Evolutionary conservation across 2,888 invertebrate species (phyloP).

Genomic region (Nebria salina): DNA sequence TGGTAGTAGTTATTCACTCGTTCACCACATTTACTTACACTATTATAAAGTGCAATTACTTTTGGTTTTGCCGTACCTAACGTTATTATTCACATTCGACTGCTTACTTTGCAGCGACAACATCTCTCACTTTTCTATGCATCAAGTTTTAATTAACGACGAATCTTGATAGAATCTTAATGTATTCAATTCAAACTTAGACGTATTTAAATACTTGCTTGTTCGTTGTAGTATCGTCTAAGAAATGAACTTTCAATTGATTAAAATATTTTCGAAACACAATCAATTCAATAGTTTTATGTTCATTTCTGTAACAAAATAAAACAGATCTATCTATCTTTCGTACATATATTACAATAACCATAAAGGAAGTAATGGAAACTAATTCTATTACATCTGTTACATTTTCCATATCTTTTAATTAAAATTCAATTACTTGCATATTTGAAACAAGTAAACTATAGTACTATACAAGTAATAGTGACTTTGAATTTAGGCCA

Average conservation of each 20-base stretch:
- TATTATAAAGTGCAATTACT: not conserved
- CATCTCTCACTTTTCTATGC: not conserved
- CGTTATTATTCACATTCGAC: slow-evolving; percentile 18
- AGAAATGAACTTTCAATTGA: not conserved
- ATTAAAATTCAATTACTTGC: too few species aligned
- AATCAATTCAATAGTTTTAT: not conserved
- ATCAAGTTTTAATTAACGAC: slow-evolving; percentile 34
- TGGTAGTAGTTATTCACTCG: too few species aligned
- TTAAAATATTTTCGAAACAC: not conserved
- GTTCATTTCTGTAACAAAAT: not conserved
- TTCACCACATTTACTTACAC: not conserved
- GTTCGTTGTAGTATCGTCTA: not conserved
- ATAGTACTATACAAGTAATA: too few species aligned
- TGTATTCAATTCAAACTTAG: not conserved
- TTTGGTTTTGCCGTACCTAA: slow-evolving; percentile 7
- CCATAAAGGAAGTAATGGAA: too few species aligned
- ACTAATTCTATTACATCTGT: too few species aligned
- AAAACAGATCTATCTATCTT: too few species aligned
- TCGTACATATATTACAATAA: too few species aligned
- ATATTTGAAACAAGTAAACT: too few species aligned
- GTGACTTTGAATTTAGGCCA: too few species aligned
- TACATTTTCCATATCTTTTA: too few species aligned
- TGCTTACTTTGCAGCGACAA: slow-evolving; percentile 19
- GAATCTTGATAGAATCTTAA: slow-evolving; percentile 9
- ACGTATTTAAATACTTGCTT: not conserved